These are phyloP conservation scores for Teinopalpus imperialis DNA, from an alignment of 2,888 invertebrate species.

Conservation along the genomic window DNA sequence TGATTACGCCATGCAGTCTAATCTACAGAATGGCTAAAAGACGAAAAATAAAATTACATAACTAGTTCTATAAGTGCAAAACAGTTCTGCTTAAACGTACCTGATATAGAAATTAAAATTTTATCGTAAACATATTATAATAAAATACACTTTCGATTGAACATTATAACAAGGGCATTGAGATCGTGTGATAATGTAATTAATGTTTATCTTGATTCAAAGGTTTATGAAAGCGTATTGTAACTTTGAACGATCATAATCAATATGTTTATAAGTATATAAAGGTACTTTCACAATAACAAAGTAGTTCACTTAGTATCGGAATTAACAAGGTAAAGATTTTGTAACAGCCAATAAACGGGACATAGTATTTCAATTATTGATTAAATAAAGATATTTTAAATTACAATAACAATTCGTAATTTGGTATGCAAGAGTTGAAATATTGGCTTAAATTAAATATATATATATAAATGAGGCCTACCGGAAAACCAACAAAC, in stretches of 20 bases:
- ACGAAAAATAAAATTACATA: background rate
- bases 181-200: constrained; percentile 28
- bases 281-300: constrained; percentile 13
- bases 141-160: constrained; percentile 4
- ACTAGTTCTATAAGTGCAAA: background rate
- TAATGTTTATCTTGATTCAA: constrained; percentile 33
- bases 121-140: background rate
- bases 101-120: background rate
- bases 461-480: no score
- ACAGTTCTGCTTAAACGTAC: background rate
- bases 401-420: no score
- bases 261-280: constrained; percentile 25
- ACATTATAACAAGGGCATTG: constrained; percentile 3
- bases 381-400: no score
- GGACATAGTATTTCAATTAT: no score
- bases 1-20: no score
- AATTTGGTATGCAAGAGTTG: no score
- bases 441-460: no score
- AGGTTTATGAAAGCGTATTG: constrained; percentile 33
- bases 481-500: no score
- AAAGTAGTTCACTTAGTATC: constrained; percentile 1
- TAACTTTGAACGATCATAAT: constrained; percentile 21
- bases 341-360: constrained; percentile 5
- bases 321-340: constrained; percentile 3
- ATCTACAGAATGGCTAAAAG: no score